Evolutionary conservation across 2,888 invertebrate genomes (phyloP).

Genomic region (Megamerina dolium): DNA sequence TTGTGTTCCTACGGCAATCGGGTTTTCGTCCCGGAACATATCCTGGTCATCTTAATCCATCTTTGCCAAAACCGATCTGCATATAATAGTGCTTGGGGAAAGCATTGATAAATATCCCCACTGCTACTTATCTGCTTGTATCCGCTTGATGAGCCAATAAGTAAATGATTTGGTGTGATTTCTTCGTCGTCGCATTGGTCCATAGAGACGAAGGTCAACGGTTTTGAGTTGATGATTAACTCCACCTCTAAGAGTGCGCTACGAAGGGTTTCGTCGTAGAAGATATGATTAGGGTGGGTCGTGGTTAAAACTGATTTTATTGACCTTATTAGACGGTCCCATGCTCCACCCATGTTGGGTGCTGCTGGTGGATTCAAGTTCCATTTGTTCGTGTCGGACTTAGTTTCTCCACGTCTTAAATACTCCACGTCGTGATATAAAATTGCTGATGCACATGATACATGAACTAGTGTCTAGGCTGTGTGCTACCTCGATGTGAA

Average conservation of each 20-base stretch:
- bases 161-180: slow-evolving; percentile 12
- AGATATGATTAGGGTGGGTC: background rate
- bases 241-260: slow-evolving; percentile 12
- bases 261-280: slow-evolving; percentile 9
- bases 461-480: slow-evolving; percentile 19
- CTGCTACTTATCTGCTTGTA: no score
- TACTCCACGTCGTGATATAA: slow-evolving; percentile 15
- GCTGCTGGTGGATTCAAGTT: slow-evolving; percentile 17
- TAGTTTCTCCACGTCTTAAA: slow-evolving; percentile 4
- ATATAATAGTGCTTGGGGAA: no score
- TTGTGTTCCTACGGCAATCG: no score
- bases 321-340: slow-evolving; percentile 10
- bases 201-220: slow-evolving; percentile 13
- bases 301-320: slow-evolving; percentile 4
- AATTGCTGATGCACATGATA: slow-evolving; percentile 17
- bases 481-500: slow-evolving; percentile 20
- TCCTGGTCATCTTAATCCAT: no score
- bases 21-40: no score
- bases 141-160: slow-evolving; percentile 9
- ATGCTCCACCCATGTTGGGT: slow-evolving; percentile 17
- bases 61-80: no score
- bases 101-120: no score
- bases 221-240: slow-evolving; percentile 9
- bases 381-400: slow-evolving; percentile 14
- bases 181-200: slow-evolving; percentile 6